Percentiles rank a stretch among this genome's conserved stretches.
Conservation (phyloP, 2,797 vertebrate genomes). For the Helicolenus hilgendorfi region DNA sequence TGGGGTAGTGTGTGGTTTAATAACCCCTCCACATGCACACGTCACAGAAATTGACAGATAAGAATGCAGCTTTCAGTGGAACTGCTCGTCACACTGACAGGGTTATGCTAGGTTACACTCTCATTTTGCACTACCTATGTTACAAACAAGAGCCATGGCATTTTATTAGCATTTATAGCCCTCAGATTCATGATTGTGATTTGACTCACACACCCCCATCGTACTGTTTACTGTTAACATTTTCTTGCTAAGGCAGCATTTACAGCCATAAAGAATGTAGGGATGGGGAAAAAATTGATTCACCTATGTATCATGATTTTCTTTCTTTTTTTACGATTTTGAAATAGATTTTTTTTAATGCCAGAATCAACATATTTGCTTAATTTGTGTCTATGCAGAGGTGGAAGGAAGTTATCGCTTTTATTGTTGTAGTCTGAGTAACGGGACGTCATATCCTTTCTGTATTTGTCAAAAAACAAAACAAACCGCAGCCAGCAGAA, state of each 20-base stretch:
- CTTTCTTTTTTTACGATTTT: neutral
- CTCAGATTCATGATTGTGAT: neutral
- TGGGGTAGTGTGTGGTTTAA: neutral
- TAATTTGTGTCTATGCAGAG: no score
- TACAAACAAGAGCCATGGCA: neutral
- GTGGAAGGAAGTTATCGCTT: no score
- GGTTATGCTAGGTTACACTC: neutral
- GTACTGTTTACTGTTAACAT: neutral
- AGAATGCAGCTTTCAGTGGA: neutral
- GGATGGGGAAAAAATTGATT: no score
- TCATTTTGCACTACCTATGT: neutral
- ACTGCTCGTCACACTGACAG: neutral
- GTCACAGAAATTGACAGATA: neutral
- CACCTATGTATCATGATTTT: neutral
- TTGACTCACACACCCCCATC: neutral
- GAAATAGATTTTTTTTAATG: no score
- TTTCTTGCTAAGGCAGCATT: neutral
- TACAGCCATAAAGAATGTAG: neutral
- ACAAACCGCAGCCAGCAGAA: no score
- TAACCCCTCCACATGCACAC: slow-evolving; percentile 17
- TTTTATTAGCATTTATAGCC: slow-evolving; percentile 2
- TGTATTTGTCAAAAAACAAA: no score
- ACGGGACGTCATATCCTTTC: no score
- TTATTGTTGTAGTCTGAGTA: no score
- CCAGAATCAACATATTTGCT: no score